Percentiles rank a stretch among this genome's conserved stretches.
Conservation (phyloP, 2,888 invertebrate genomes). For the Thalpophila matura region DNA sequence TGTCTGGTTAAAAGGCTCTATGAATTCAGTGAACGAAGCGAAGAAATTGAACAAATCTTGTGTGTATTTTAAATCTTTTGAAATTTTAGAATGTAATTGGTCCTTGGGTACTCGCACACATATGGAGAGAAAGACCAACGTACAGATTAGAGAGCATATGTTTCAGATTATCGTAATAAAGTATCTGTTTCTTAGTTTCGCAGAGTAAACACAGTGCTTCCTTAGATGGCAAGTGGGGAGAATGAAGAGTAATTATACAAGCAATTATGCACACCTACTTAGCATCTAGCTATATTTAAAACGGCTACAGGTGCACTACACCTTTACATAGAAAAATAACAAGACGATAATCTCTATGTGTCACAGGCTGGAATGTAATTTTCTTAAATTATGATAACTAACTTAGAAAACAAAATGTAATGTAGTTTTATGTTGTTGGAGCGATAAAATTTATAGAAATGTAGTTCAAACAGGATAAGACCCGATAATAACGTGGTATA, state of each 20-base stretch:
- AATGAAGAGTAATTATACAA: slow-evolving; percentile 62
- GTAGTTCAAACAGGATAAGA: neutral
- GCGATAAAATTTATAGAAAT: slow-evolving; percentile 1
- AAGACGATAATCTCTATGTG: slow-evolving; percentile 35
- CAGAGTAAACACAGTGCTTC: slow-evolving; percentile 36
- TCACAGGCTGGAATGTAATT: slow-evolving; percentile 32
- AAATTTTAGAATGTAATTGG: slow-evolving; percentile 58
- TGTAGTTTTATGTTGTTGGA: slow-evolving; percentile 7
- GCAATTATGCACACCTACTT: slow-evolving; percentile 46
- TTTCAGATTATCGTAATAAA: slow-evolving; percentile 30
- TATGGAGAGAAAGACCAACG: slow-evolving; percentile 10
- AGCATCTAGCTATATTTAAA: slow-evolving; percentile 40
- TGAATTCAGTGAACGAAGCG: slow-evolving; percentile 47
- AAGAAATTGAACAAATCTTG: slow-evolving; percentile 65
- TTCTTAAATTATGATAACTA: slow-evolving; percentile 24
- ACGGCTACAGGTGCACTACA: slow-evolving; percentile 48
- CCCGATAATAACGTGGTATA: neutral
- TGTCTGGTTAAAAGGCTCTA: slow-evolving; percentile 69
- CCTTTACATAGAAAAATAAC: slow-evolving; percentile 47
- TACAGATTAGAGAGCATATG: slow-evolving; percentile 1
- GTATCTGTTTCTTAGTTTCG: slow-evolving; percentile 22
- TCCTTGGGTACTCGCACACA: slow-evolving; percentile 15
- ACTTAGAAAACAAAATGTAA: slow-evolving; percentile 6
- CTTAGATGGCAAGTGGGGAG: slow-evolving; percentile 36
- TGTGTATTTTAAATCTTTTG: slow-evolving; percentile 61